Conservation (phyloP, 2,113 vertebrate species). For the Penelope pileata region DNA sequence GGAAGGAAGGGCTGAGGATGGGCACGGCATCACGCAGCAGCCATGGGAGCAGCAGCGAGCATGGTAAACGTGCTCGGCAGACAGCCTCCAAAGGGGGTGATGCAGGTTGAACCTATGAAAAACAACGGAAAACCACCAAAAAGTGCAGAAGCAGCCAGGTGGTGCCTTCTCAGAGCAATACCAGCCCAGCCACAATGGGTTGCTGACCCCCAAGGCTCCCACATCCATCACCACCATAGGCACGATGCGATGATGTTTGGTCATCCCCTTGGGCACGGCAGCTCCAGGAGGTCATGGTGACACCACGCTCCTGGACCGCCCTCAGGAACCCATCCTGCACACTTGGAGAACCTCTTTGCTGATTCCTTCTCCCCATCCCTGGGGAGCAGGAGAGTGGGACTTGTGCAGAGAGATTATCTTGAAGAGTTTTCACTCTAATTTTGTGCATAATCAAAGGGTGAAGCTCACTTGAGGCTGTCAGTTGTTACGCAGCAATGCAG, state of each 20-base stretch:
- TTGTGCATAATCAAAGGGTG: background rate
- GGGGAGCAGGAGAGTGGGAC: background rate
- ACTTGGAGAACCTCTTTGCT: background rate
- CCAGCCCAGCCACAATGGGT: background rate
- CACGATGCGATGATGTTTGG: rapidly evolving
- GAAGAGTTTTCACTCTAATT: background rate
- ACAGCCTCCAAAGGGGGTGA: background rate
- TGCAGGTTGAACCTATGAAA: background rate
- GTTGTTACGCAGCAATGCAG: background rate
- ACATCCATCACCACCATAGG: background rate
- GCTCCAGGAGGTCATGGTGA: background rate
- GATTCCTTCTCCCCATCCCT: background rate
- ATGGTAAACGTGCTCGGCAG: background rate
- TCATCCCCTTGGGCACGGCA: background rate
- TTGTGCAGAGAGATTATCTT: background rate
- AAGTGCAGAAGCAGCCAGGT: background rate
- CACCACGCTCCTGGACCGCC: rapidly evolving
- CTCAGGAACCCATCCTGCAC: background rate
- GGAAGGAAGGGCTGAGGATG: too few species aligned
- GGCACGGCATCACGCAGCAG: too few species aligned
- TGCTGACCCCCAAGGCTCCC: background rate
- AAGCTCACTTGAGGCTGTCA: background rate
- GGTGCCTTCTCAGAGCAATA: background rate
- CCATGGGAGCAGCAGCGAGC: background rate
- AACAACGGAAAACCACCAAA: background rate